Conservation (phyloP, 2,113 vertebrate genomes). For the Daboia siamensis region DNA sequence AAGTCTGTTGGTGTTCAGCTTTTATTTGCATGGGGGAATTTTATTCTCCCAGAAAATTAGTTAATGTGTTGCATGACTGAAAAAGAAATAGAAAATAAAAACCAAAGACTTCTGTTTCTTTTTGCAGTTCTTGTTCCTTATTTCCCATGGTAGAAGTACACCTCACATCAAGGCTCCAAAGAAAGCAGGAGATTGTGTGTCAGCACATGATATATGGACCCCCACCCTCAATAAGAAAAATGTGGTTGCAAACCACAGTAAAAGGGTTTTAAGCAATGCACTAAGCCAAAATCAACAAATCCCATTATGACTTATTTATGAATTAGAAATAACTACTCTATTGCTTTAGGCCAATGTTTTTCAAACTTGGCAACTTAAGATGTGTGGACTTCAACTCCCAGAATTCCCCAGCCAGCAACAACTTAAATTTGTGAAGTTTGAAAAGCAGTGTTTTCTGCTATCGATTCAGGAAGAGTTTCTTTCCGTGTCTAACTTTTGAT, state of each 20-base stretch:
- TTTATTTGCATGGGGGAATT: rapidly evolving
- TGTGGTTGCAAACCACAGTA: not conserved
- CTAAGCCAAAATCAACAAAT: not conserved
- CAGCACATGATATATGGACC: not conserved
- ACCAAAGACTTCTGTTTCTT: not conserved
- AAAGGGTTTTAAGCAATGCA: not conserved
- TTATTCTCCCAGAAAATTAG: not conserved
- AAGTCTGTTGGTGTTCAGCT: not conserved
- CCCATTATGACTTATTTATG: not conserved
- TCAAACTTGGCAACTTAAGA: not conserved
- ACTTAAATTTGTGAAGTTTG: too few relatives aligned
- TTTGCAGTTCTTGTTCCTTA: not conserved
- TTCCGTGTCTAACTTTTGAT: not conserved
- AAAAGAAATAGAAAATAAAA: not conserved
- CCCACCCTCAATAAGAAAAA: not conserved
- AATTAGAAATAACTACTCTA: not conserved
- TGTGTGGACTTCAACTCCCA: not conserved
- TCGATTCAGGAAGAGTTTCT: not conserved
- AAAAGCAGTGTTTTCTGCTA: not conserved
- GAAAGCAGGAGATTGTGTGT: rapidly evolving
- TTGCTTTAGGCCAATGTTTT: not conserved
- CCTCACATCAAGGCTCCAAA: rapidly evolving
- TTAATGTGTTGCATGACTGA: rapidly evolving
- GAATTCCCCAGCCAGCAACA: too few relatives aligned
- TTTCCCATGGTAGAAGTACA: rapidly evolving